Evolutionary conservation across 1,140 invertebrate species (phyloP).

Genomic region (Archivesica marissinica): DNA sequence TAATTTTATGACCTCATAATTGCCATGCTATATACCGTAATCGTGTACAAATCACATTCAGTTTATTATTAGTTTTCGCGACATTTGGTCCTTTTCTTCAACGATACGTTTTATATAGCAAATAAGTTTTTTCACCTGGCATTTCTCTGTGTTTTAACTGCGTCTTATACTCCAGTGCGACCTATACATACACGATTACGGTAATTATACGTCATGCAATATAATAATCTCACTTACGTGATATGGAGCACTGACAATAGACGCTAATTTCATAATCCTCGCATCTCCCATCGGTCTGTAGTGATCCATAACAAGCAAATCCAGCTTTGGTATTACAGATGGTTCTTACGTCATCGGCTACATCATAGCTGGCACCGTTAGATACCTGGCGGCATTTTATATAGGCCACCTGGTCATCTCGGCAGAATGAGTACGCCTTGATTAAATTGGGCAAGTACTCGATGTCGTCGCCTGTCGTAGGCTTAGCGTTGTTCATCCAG

Average conservation of each 20-base stretch:
- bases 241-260: conserved; percentile 62
- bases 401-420: conserved; percentile 34
- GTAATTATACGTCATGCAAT: too few species aligned
- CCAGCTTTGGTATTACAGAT: conserved; percentile 64
- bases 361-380: conserved; percentile 24
- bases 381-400: conserved; percentile 61
- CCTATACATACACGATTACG: too few species aligned
- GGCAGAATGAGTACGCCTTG: conserved; percentile 63
- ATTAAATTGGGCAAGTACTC: conserved; percentile 69
- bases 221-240: conserved; percentile 4
- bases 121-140: too few species aligned
- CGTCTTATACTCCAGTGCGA: too few species aligned
- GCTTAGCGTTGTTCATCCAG: conserved; percentile 88
- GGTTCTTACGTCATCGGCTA: conserved; percentile 44
- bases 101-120: too few species aligned
- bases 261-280: conserved; percentile 68
- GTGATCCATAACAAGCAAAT: conserved; percentile 60
- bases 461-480: conserved; percentile 65
- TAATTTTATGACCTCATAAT: too few species aligned
- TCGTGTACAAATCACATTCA: too few species aligned
- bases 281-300: conserved; percentile 56
- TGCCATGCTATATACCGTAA: too few species aligned
- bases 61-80: too few species aligned
- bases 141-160: too few species aligned
- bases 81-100: too few species aligned